phyloP scores from a whole-genome alignment of 2,113 vertebrate genomes.

The Sterna hirundo region DNA sequence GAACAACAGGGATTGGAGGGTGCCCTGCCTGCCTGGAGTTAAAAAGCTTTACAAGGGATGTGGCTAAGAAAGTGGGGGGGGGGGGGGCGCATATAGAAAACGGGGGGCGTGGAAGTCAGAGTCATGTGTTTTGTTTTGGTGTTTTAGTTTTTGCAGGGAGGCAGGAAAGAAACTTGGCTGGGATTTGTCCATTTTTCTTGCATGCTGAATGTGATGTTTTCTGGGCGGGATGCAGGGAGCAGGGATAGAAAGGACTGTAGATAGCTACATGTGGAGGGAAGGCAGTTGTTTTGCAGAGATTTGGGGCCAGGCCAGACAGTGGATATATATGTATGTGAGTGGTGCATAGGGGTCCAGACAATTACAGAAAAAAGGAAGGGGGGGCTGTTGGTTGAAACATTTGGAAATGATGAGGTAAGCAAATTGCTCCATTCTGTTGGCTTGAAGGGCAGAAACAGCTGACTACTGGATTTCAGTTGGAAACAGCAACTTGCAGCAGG shows the following conservation, averaged over 20 bases:
- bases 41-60: not conserved
- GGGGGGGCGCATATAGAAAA: not conserved
- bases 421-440: not conserved
- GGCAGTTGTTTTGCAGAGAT: not conserved
- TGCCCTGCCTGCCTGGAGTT: not conserved
- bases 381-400: not conserved
- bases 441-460: not conserved
- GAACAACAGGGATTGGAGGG: not conserved
- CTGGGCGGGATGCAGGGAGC: not conserved
- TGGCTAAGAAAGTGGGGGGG: not conserved
- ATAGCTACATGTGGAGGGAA: not conserved
- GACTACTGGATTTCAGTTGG: not conserved
- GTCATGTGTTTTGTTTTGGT: not conserved
- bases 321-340: not conserved
- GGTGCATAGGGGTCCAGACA: not conserved
- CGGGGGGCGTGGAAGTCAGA: too few species aligned
- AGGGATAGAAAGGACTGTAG: not conserved
- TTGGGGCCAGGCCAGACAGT: not conserved
- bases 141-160: not conserved
- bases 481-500: not conserved
- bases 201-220: not conserved
- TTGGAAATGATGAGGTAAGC: not conserved
- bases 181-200: not conserved
- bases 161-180: not conserved
- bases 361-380: not conserved